Percentiles rank a stretch among this genome's conserved stretches.
phyloP scores from a whole-genome alignment of 2,797 vertebrate species.

The Macrochelys suwanniensis region DNA sequence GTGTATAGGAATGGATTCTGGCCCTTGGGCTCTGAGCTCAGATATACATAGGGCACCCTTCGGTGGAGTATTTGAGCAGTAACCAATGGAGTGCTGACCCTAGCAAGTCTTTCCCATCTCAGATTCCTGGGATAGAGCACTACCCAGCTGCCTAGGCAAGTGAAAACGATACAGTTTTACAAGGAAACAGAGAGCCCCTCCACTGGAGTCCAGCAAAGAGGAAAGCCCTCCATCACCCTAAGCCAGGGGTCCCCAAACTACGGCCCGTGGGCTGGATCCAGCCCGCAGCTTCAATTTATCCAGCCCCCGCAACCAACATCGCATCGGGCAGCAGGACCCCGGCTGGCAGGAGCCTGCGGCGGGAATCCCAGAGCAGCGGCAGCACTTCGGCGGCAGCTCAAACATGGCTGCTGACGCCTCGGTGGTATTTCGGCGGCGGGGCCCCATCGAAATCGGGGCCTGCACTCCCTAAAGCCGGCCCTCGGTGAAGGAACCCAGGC shows the following conservation, averaged over 20 bases:
- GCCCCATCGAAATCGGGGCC: no score
- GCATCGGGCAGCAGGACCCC: no score
- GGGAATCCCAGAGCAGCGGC: no score
- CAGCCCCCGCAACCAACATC: no score
- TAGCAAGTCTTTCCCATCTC: background rate
- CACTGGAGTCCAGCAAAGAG: background rate
- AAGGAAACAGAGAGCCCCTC: background rate
- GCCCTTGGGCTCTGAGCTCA: background rate
- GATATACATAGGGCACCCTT: background rate
- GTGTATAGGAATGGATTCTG: background rate
- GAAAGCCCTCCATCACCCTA: background rate
- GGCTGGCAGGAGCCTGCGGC: no score
- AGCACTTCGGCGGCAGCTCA: no score
- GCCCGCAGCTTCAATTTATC: no score
- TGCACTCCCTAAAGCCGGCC: no score
- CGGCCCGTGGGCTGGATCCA: no score
- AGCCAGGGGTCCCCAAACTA: background rate
- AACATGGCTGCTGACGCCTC: no score
- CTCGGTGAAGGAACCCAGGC: no score
- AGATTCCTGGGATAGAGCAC: background rate
- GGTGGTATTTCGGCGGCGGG: no score
- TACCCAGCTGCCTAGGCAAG: rapidly evolving
- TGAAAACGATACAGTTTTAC: background rate
- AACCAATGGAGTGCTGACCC: background rate
- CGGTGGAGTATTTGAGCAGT: background rate